Conservation (phyloP, 2,797 vertebrate species). For the Arremon aurantiirostris region DNA sequence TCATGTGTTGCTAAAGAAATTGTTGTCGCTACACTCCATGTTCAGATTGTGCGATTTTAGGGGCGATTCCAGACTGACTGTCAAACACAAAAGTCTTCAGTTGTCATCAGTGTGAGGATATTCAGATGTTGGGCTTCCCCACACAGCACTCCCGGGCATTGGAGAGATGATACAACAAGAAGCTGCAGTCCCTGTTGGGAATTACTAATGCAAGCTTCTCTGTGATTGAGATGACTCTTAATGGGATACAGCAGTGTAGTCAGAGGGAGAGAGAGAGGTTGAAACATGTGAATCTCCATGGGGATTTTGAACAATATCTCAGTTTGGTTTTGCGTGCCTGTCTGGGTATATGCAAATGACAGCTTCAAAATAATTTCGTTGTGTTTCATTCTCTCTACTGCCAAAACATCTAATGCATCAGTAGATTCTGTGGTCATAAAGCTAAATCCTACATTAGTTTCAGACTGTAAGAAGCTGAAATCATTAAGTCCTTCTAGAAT, state of each 20-base stretch:
- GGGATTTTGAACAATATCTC: slow-evolving; percentile 7
- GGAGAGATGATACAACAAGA: neutral
- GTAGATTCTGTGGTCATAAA: neutral
- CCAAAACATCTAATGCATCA: slow-evolving; percentile 3
- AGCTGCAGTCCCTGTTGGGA: neutral
- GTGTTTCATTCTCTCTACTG: neutral
- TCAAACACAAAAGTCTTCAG: neutral
- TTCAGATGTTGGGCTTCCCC: neutral
- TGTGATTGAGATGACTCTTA: neutral
- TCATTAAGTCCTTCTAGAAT: neutral
- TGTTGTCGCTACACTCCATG: neutral
- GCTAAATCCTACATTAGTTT: neutral
- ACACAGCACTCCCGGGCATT: neutral
- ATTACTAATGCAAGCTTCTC: neutral
- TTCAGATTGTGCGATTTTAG: neutral
- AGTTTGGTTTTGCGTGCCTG: slow-evolving; percentile 17
- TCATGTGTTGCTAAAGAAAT: neutral
- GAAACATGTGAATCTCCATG: neutral
- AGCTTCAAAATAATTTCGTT: slow-evolving; percentile 6
- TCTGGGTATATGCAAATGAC: neutral
- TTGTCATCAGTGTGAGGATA: neutral
- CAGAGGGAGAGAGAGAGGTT: neutral
- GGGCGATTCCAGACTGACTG: neutral
- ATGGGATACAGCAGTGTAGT: neutral
- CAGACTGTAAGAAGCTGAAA: neutral